A percentile compares a stretch with the other conserved stretches of the same genome.
Evolutionary conservation across 2,113 vertebrate species (phyloP).

Genomic region (Oplegnathus fasciatus): DNA sequence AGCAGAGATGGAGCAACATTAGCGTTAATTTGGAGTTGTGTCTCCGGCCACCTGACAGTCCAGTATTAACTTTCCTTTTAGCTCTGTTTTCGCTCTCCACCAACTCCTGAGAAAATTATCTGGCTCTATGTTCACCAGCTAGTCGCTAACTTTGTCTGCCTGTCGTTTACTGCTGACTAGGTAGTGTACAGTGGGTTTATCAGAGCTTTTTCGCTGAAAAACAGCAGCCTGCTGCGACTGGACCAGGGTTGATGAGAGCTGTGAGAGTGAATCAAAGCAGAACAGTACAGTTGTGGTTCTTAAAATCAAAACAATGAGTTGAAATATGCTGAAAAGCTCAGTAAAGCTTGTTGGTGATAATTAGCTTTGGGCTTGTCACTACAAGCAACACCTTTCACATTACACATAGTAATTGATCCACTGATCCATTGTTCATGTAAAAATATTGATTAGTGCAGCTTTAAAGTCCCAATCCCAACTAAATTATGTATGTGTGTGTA

Average conservation of each 20-base stretch:
- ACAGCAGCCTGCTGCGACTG: not conserved
- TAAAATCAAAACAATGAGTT: not conserved
- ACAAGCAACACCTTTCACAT: not conserved
- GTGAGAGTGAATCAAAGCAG: not conserved
- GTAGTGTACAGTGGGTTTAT: not conserved
- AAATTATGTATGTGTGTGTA: not conserved
- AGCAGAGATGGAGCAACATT: not conserved
- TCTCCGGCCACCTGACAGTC: too few relatives aligned
- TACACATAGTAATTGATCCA: not conserved
- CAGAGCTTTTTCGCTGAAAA: not conserved
- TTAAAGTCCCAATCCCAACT: not conserved
- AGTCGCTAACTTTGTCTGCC: not conserved
- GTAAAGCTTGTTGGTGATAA: not conserved
- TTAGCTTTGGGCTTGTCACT: not conserved
- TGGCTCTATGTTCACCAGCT: not conserved
- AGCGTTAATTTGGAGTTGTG: not conserved
- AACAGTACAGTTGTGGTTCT: not conserved
- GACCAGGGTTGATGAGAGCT: not conserved
- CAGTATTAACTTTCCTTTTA: too few relatives aligned
- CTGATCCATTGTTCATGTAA: constrained; percentile 8
- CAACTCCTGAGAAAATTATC: not conserved
- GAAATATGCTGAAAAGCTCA: not conserved
- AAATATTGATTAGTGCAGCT: not conserved
- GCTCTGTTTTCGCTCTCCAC: not conserved
- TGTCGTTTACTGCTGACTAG: too few relatives aligned